A percentile compares a stretch with the other conserved stretches of the same genome.
phyloP scores from a whole-genome alignment of 1,140 invertebrate genomes.

The Drosophila santomea region DNA sequence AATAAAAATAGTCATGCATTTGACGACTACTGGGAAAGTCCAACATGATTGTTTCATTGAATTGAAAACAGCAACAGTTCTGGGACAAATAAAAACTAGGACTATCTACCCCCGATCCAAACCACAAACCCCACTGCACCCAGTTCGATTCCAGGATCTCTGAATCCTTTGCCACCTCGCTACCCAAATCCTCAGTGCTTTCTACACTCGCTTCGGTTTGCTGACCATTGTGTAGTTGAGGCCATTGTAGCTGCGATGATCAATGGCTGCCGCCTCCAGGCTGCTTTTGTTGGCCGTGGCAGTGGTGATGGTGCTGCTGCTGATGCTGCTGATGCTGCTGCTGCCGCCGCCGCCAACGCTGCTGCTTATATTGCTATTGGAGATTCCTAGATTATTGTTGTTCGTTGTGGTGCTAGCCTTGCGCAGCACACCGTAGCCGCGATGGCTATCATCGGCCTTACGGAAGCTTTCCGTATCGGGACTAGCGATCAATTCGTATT shows the following conservation, averaged over 20 bases:
- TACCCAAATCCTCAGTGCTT: background rate
- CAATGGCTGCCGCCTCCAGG: conserved; percentile 52
- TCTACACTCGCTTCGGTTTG: conserved; percentile 87
- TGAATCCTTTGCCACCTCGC: background rate
- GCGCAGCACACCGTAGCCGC: conserved; percentile 90
- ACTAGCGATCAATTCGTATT: conserved; percentile 80
- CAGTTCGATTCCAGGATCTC: background rate
- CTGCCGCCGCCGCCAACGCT: conserved; percentile 2
- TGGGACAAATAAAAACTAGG: background rate
- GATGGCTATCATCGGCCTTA: conserved; percentile 91
- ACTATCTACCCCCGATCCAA: conserved; percentile 1
- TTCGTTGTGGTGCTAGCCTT: conserved; percentile 86
- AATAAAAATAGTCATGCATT: background rate
- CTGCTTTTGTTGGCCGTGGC: conserved; percentile 11
- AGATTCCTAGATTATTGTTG: conserved; percentile 44
- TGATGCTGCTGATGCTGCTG: conserved; percentile 15
- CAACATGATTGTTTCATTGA: background rate
- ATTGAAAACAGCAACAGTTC: conserved; percentile 18
- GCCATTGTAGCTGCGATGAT: conserved; percentile 90
- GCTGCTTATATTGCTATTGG: conserved; percentile 40
- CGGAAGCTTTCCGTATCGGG: conserved; percentile 87
- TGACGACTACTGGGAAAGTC: background rate
- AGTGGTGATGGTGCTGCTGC: conserved; percentile 11
- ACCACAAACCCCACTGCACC: conserved; percentile 28
- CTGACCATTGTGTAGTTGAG: conserved; percentile 92